Evolutionary conservation across 2,888 invertebrate genomes (phyloP), one percentile per base, ranked within the genome.

Genomic region (Lycocerus yunnanus): DNA sequence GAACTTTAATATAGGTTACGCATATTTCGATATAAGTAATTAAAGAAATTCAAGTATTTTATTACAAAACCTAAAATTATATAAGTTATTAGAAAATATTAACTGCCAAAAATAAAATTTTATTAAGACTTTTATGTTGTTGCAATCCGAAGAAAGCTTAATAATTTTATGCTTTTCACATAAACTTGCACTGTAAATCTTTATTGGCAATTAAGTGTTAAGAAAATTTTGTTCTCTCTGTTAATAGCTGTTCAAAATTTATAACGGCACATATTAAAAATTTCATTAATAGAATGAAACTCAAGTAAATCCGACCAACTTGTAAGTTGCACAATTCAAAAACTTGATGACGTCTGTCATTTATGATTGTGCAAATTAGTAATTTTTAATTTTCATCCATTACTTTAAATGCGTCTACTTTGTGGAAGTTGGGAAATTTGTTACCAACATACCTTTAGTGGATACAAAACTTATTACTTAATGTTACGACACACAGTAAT

Each of bases 201-300:
- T 18, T 63, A 63, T 63, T 63, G 13, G 61, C 20, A 63, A 63
- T 16, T 63, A 63, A 60, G 15, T 21, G n/a, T 10, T n/a, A 9
- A 15, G 27, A 61, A 43, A n/a, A 27, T 13, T 18, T 58, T 24
- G 15, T 58, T 66, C 68, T 60, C 61, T 67, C 27, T 24, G 21
- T n/a, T 68, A 66, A 58, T 15, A 59, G 15, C 59, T 72, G 71
- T 75, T 77, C 66, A 73, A 73, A 75, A 75, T 75, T 75, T 71
- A 77, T 73, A 77, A 71, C 73, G 68, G 70, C 68, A 68, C 65
- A 66, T 72, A 71, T 70, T 70, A 74, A 72, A 72, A 75, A 77
- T 77, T 77, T 75, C 43, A 43, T 43, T 43, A n/a, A 43, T 43
- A 43, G n/a, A 43, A 43, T 43, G 43, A 43, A 43, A n/a, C 6